Evolutionary conservation across 2,113 vertebrate species (phyloP).

Genomic region (Gorsachius goisagi): DNA sequence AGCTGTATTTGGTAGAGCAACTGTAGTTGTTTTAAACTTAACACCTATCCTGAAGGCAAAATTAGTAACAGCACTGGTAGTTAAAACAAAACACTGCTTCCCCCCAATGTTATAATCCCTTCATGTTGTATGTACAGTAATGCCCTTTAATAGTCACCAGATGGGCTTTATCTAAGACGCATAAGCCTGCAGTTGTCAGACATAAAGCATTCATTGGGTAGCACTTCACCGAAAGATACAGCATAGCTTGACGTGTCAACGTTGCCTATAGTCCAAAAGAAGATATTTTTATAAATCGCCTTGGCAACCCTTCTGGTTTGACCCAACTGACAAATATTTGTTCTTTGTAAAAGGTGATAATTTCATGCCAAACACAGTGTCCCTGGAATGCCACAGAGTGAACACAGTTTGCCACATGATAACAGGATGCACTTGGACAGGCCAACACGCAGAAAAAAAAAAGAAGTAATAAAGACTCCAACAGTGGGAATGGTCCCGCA

Average conservation of each 20-base stretch:
- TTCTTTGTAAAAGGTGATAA: not conserved
- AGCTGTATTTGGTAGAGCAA: not conserved
- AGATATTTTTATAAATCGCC: not conserved
- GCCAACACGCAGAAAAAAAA: not conserved
- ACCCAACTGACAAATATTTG: not conserved
- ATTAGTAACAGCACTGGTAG: slow-evolving; percentile 8
- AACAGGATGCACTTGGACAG: not conserved
- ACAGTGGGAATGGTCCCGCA: not conserved
- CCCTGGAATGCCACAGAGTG: not conserved
- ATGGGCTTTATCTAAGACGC: slow-evolving; percentile 15
- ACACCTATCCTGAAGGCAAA: slow-evolving; percentile 44
- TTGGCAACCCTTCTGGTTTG: not conserved
- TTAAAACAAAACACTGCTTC: not conserved
- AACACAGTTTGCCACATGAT: not conserved
- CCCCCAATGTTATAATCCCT: not conserved
- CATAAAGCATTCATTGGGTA: not conserved
- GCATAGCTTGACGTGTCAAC: not conserved
- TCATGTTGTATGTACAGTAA: slow-evolving; percentile 40
- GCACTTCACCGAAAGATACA: not conserved
- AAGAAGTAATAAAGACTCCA: not conserved
- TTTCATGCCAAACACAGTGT: not conserved
- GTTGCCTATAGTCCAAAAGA: not conserved
- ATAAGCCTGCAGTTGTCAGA: not conserved
- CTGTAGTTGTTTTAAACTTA: slow-evolving; percentile 9
- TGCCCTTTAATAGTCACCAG: slow-evolving; percentile 54